Base-by-base conservation (phyloP, 2,888 invertebrate genomes). In the Troides oblongomaculatus region DNA sequence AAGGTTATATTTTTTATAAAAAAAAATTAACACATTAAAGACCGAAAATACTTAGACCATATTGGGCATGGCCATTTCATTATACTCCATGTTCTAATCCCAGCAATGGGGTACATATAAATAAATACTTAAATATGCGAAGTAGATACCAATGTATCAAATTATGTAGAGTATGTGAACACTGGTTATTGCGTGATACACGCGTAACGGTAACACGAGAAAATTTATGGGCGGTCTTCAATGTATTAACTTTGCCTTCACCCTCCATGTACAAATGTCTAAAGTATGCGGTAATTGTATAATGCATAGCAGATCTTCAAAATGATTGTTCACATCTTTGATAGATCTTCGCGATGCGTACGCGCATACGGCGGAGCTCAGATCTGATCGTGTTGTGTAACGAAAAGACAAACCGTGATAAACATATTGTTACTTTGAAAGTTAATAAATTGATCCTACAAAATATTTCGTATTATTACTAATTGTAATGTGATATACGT, bases 341-440 rank as follows among this genome's bases (percentile, higher is more conserved):
- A 39, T 39, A 39, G 39, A 39, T 39, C 39, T 6, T 39, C 39
- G 39, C 72, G 72, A 79, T 77, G 72, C 79, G 74, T 81, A 75
- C 78, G 77, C 79, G 80, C 30, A 30, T 30, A 30, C 79, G 81
- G 73, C 79, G 81, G 77, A 82, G 79, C 79, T 78, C 76, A 83
- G 89, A 90, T 90, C 89, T 87, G 89, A 89, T 81, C 77, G 39
- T 30, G 81, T 79, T 82, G 81, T 85, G 80, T 84, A 84, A 79
- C 78, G 77, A 87, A 84, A 91, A 91, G 91, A 90, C 90, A 90
- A 89, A 86, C 84, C 87, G 87, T 91, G 89, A 89, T 90, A 90
- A 84, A 80, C 82, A 85, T 81, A 83, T 88, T 88, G 87, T 89
- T 90, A 86, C 84, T 83, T 86, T 85, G 79, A 85, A 83, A 83